Conservation (phyloP, 2,113 vertebrate genomes). For the Cryptotis parvus region DNA sequence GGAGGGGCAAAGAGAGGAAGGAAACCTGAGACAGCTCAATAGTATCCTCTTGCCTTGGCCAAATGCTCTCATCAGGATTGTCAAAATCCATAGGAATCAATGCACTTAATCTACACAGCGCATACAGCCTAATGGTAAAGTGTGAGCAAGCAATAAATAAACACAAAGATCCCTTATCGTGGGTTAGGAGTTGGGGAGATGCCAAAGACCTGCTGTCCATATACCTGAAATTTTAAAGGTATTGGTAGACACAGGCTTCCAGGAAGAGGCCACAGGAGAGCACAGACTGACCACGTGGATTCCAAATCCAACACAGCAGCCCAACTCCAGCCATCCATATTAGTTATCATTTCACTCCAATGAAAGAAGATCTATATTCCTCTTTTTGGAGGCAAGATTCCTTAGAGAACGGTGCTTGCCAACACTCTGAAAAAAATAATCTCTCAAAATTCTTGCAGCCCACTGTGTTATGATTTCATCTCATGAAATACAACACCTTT, state of each 20-base stretch:
- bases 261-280: slow-evolving; percentile 64
- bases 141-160: slow-evolving; percentile 52
- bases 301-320: slow-evolving; percentile 72
- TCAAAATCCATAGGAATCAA: slow-evolving; percentile 61
- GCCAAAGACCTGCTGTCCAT: slow-evolving; percentile 26
- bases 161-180: slow-evolving; percentile 44
- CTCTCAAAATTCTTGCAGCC: slow-evolving; percentile 90
- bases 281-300: slow-evolving; percentile 73
- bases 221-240: slow-evolving; percentile 53
- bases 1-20: neutral
- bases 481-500: slow-evolving; percentile 92
- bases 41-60: slow-evolving; percentile 44
- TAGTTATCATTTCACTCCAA: slow-evolving; percentile 88
- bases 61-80: slow-evolving; percentile 57
- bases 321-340: slow-evolving; percentile 83
- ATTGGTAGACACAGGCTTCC: neutral
- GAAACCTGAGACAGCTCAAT: slow-evolving; percentile 62
- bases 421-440: slow-evolving; percentile 90
- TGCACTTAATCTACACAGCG: neutral
- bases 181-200: slow-evolving; percentile 36
- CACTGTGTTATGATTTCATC: slow-evolving; percentile 93
- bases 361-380: slow-evolving; percentile 90
- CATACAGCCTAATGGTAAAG: slow-evolving; percentile 5
- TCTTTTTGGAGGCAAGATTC: slow-evolving; percentile 88
- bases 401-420: slow-evolving; percentile 86